phyloP scores from a whole-genome alignment of 2,113 vertebrate species.

The Rutilus rutilus region DNA sequence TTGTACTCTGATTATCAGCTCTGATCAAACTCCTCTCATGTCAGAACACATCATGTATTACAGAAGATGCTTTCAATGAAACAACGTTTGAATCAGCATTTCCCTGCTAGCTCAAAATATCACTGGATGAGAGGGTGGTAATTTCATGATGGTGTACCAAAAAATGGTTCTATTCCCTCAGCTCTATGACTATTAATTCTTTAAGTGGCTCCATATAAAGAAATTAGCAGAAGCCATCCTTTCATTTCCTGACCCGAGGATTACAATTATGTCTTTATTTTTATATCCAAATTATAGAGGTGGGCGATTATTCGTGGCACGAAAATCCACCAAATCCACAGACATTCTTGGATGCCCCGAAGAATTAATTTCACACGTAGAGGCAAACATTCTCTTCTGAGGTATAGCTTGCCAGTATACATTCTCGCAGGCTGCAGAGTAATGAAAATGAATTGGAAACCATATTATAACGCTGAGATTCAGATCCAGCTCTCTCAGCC shows the following conservation, averaged over 20 bases:
- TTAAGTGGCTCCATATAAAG: slow-evolving; percentile 51
- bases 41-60: slow-evolving; percentile 17
- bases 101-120: not conserved
- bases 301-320: slow-evolving; percentile 42
- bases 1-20: slow-evolving; percentile 16
- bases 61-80: not conserved
- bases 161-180: slow-evolving; percentile 38
- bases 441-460: slow-evolving; percentile 57
- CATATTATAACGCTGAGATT: slow-evolving; percentile 45
- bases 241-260: slow-evolving; percentile 39
- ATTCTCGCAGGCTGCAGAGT: slow-evolving; percentile 24
- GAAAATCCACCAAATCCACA: slow-evolving; percentile 46
- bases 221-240: slow-evolving; percentile 34
- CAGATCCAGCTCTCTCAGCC: slow-evolving; percentile 45
- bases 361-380: slow-evolving; percentile 60
- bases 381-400: slow-evolving; percentile 53
- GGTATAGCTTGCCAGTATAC: slow-evolving; percentile 44
- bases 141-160: slow-evolving; percentile 25
- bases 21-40: slow-evolving; percentile 6
- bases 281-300: slow-evolving; percentile 57
- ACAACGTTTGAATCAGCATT: not conserved
- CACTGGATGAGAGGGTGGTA: slow-evolving; percentile 13
- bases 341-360: slow-evolving; percentile 44
- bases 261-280: slow-evolving; percentile 59
- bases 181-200: slow-evolving; percentile 49